Evolutionary conservation across 2,797 vertebrate genomes (phyloP).

Genomic region (Gila robusta): DNA sequence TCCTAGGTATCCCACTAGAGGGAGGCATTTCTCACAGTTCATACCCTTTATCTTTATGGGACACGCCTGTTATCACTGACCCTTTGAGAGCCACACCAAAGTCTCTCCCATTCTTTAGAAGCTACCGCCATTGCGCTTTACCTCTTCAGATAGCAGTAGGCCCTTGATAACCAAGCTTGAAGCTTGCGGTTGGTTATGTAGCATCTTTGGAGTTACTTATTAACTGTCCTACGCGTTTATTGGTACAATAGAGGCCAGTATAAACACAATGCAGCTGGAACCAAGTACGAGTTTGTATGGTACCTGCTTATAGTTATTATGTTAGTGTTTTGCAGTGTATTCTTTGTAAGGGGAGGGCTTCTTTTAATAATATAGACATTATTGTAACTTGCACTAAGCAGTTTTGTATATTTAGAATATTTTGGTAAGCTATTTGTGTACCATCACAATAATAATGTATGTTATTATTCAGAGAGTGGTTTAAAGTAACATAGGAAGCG

Average conservation of each 20-base stretch:
- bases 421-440: conserved; percentile 24
- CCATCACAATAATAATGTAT: background rate
- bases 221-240: conserved; percentile 51
- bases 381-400: conserved; percentile 42
- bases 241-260: conserved; percentile 55
- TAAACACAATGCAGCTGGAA: conserved; percentile 37
- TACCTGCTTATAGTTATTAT: conserved; percentile 45
- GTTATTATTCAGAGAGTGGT: conserved; percentile 25
- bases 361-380: conserved; percentile 41
- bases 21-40: conserved; percentile 28
- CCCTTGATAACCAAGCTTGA: conserved; percentile 7
- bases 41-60: conserved; percentile 45
- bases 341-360: conserved; percentile 20
- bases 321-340: conserved; percentile 32
- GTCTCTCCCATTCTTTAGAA: conserved; percentile 38
- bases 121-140: background rate
- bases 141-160: conserved; percentile 38
- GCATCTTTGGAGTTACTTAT: conserved; percentile 50
- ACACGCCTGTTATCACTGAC: conserved; percentile 38
- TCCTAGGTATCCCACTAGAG: conserved; percentile 50
- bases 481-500: conserved; percentile 24
- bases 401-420: conserved; percentile 46
- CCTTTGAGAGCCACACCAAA: conserved; percentile 38
- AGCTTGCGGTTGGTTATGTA: background rate
- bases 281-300: conserved; percentile 43